Percentiles rank a stretch among this genome's conserved stretches.
phyloP scores from a whole-genome alignment of 2,888 invertebrate species.

The Helicoverpa assulta region DNA sequence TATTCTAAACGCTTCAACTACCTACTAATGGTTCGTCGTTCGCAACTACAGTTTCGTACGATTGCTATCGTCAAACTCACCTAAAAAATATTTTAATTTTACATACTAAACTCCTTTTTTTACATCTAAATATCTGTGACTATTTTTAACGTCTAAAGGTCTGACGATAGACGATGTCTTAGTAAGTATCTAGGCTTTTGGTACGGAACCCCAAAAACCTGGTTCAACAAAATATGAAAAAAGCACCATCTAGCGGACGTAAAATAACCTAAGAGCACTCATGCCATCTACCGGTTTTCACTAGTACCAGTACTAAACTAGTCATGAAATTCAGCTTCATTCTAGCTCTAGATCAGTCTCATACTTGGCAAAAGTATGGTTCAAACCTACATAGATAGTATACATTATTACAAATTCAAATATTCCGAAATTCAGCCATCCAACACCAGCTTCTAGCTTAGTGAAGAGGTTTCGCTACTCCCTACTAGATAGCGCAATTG shows the following conservation, averaged over 20 bases:
- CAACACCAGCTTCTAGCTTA: not conserved
- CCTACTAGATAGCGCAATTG: constrained; percentile 39
- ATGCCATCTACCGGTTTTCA: constrained; percentile 16
- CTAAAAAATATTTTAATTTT: too few species aligned
- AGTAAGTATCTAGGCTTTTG: too few species aligned
- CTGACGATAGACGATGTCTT: too few species aligned
- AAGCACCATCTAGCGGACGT: constrained; percentile 25
- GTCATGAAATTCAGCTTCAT: not conserved
- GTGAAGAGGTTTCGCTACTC: constrained; percentile 25
- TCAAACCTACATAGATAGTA: not conserved
- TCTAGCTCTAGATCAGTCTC: not conserved
- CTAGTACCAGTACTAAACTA: not conserved
- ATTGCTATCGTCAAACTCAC: too few species aligned
- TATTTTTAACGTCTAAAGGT: too few species aligned
- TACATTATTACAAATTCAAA: not conserved
- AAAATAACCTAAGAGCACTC: not conserved
- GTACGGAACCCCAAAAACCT: not conserved
- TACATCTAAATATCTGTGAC: too few species aligned
- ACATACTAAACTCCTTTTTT: too few species aligned
- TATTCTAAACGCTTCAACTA: too few species aligned
- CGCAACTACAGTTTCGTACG: too few species aligned
- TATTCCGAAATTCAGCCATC: not conserved
- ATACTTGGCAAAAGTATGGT: constrained; percentile 6
- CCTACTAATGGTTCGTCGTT: too few species aligned
- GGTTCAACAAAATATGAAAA: not conserved